Evolutionary conservation across 2,797 vertebrate genomes (phyloP).

Genomic region (Graptemys geographica): DNA sequence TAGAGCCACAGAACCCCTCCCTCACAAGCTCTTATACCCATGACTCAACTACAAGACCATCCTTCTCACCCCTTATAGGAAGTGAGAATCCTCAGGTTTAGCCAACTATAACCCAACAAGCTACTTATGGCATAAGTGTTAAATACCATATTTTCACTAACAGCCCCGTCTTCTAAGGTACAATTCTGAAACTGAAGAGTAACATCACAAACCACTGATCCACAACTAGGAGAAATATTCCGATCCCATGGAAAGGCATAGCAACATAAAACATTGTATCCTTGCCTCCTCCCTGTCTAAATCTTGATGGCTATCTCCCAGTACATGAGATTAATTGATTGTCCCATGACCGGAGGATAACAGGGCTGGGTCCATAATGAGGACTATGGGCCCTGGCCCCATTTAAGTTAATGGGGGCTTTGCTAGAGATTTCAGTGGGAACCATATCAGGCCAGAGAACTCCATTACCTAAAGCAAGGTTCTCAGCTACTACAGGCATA

Average conservation of each 20-base stretch:
- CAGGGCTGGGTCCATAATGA: not conserved
- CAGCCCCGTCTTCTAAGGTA: not conserved
- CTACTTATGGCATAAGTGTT: not conserved
- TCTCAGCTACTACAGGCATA: slow-evolving; percentile 12
- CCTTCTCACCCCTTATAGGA: not conserved
- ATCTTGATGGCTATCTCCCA: not conserved
- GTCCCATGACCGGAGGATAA: no score
- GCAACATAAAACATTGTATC: no score
- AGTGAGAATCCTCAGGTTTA: not conserved
- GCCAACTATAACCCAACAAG: not conserved
- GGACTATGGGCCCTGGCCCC: not conserved
- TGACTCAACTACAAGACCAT: not conserved
- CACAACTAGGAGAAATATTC: not conserved
- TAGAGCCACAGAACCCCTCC: not conserved
- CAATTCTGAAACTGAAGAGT: not conserved
- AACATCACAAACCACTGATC: not conserved
- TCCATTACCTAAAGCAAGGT: not conserved
- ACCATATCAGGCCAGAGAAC: not conserved
- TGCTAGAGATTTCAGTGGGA: not conserved
- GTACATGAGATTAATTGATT: not conserved
- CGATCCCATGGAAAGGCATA: not conserved
- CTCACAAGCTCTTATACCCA: not conserved
- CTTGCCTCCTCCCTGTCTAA: not conserved
- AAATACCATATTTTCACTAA: not conserved
- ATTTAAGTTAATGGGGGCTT: not conserved